Percentiles rank a stretch among this genome's conserved stretches.
phyloP scores from a whole-genome alignment of 2,888 invertebrate genomes.

The Trypoxylon attenuatum region DNA sequence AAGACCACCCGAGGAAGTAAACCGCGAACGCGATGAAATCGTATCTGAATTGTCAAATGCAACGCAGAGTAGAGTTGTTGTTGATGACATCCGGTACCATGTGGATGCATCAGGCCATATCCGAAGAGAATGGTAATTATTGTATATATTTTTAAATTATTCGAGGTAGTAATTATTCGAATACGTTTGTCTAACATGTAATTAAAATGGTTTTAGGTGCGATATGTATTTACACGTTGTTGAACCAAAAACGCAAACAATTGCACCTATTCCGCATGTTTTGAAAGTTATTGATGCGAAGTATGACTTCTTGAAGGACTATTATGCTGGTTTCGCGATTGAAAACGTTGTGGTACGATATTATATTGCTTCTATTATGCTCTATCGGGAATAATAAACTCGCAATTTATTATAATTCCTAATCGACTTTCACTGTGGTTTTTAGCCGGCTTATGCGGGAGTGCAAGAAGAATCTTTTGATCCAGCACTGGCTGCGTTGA shows the following conservation, averaged over 20 bases:
- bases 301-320: slow-evolving; percentile 89
- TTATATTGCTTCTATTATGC: too few species aligned
- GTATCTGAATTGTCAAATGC: slow-evolving; percentile 84
- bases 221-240: slow-evolving; percentile 91
- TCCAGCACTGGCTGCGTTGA: slow-evolving; percentile 89
- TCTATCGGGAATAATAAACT: too few species aligned
- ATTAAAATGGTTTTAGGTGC: slow-evolving; percentile 83
- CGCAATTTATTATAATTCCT: not conserved
- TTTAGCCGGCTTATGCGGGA: slow-evolving; percentile 79
- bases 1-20: slow-evolving; percentile 85
- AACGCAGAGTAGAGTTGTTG: slow-evolving; percentile 85
- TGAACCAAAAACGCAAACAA: slow-evolving; percentile 83
- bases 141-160: not conserved
- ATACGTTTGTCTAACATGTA: too few species aligned
- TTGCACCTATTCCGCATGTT: slow-evolving; percentile 86
- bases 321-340: slow-evolving; percentile 84
- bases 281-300: slow-evolving; percentile 89
- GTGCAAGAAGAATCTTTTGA: slow-evolving; percentile 87
- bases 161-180: too few species aligned
- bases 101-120: slow-evolving; percentile 79
- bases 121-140: slow-evolving; percentile 81
- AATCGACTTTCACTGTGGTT: slow-evolving; percentile 15
- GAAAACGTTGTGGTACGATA: slow-evolving; percentile 83
- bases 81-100: slow-evolving; percentile 86
- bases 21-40: slow-evolving; percentile 83